Base-by-base conservation (phyloP, 1,140 invertebrate genomes). In the Heliconius hermathena region DNA sequence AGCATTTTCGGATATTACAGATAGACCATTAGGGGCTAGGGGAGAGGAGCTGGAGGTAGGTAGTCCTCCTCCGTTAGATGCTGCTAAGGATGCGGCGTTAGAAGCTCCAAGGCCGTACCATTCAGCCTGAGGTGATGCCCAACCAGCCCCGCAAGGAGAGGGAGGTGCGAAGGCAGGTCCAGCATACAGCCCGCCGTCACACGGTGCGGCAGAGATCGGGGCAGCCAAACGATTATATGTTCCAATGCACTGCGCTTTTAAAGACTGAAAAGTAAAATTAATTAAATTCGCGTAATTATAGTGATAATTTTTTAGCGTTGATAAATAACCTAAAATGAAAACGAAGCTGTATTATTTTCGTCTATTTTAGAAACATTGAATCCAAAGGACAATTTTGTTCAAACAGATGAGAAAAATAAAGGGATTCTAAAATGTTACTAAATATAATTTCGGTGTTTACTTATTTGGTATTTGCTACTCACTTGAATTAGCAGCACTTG, bases 1-100 rank as follows among this genome's bases (percentile, higher is more conserved):
- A 13, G 75, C 71, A 60, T 89, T 88, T 49, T 89, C 86, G 6
- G 88, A 87, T 8, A 73, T 41, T 0, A 90, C 82, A 2, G 88
- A 80, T 18, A 90, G 41, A 18, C 88, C 88, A 74, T 72, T 82
- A 8, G 89, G 88, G 11, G 84, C 77, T 9, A 88, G 79, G 8
- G 86, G 82, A 8, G 87, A 89, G 22, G 77, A 79, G 76, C 85
- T 88, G 22, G 83, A 73, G 13, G 86, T 79, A 26, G 82, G 60
- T 9, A 89, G 78, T n/a, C 83, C 84, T 8, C 84, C 84, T 8
- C 88, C 86, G 26, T 76, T 76, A 8, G 86, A 84, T 8, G 87
- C 83, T 0, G 76, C 54, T 71, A 79, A 79, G 49, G 77, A 73
- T 9, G 82, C 78, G 4, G 80, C 76, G 16, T 52, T 72, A 11